These are phyloP conservation scores for Acanthaster planci DNA, from an alignment of 35 echinoderm and acorn worm genomes.

Conservation along the genomic window DNA sequence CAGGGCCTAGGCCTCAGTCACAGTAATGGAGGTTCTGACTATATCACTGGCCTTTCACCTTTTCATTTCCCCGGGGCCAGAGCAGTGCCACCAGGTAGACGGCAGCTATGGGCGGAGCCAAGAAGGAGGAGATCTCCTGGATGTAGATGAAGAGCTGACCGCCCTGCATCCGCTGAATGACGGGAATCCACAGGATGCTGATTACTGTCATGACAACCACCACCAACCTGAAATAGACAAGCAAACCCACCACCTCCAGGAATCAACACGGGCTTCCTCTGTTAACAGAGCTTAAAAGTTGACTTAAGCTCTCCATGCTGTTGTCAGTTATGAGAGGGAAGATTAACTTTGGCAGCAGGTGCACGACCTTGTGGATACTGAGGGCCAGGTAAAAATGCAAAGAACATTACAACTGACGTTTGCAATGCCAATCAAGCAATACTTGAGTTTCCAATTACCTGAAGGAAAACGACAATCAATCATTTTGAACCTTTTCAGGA, in stretches of 20 bases:
- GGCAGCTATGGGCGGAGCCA: conserved; percentile 79
- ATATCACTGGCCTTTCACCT: conserved; percentile 44
- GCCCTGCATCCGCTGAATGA: conserved; percentile 77
- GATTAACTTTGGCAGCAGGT: too few relatives aligned
- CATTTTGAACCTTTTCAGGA: too few relatives aligned
- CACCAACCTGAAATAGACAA: conserved; percentile 38
- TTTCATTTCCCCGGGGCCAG: conserved; percentile 82
- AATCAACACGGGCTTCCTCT: not conserved
- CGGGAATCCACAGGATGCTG: conserved; percentile 73
- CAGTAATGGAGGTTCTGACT: too few relatives aligned
- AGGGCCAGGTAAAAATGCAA: too few relatives aligned
- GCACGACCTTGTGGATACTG: too few relatives aligned
- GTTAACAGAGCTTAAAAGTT: not conserved
- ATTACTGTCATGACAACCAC: conserved; percentile 65
- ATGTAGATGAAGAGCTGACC: conserved; percentile 93
- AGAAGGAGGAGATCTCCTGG: conserved; percentile 67
- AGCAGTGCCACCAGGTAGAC: conserved; percentile 72
- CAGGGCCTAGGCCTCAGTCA: too few relatives aligned
- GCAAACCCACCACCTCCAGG: too few relatives aligned
- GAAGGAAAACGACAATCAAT: too few relatives aligned
- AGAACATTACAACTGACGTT: too few relatives aligned
- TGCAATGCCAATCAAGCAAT: too few relatives aligned
- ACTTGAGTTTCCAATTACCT: too few relatives aligned
- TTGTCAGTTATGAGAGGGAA: not conserved
- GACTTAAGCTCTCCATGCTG: not conserved